Evolutionary conservation across 2,113 vertebrate genomes (phyloP).

Genomic region (Cichladusa arquata): DNA sequence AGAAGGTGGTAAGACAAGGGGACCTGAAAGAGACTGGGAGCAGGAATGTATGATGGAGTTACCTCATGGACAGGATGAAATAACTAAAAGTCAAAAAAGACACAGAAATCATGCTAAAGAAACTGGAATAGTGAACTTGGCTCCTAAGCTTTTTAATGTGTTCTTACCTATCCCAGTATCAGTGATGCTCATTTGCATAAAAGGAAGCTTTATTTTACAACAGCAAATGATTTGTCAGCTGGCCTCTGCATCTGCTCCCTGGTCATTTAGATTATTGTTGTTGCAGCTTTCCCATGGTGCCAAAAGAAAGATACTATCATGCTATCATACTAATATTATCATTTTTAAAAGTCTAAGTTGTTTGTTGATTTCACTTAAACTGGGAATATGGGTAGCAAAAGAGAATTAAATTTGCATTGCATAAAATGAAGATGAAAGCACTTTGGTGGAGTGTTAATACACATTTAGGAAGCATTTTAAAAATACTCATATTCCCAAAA

Average conservation of each 20-base stretch:
- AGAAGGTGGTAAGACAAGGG: not conserved
- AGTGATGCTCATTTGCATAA: not conserved
- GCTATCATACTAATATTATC: not conserved
- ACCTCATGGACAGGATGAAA: not conserved
- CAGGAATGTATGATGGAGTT: not conserved
- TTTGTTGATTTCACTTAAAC: not conserved
- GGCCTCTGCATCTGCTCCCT: not conserved
- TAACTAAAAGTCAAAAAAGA: not conserved
- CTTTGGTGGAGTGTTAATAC: not conserved
- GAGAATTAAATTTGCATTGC: not conserved
- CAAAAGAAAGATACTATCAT: not conserved
- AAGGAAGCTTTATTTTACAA: not conserved
- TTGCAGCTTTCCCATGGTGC: not conserved
- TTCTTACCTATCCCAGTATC: not conserved
- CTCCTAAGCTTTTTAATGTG: not conserved
- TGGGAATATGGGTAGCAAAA: not conserved
- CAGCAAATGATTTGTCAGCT: not conserved
- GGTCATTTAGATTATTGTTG: not conserved
- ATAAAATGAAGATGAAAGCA: constrained; percentile 3
- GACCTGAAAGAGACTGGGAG: not conserved
- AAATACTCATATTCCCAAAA: not conserved
- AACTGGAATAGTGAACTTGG: not conserved
- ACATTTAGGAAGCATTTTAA: not conserved
- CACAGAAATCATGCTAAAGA: not conserved
- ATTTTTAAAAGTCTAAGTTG: not conserved